phyloP scores from a whole-genome alignment of 2,113 vertebrate species.

The Paradoxurus hermaphroditus region DNA sequence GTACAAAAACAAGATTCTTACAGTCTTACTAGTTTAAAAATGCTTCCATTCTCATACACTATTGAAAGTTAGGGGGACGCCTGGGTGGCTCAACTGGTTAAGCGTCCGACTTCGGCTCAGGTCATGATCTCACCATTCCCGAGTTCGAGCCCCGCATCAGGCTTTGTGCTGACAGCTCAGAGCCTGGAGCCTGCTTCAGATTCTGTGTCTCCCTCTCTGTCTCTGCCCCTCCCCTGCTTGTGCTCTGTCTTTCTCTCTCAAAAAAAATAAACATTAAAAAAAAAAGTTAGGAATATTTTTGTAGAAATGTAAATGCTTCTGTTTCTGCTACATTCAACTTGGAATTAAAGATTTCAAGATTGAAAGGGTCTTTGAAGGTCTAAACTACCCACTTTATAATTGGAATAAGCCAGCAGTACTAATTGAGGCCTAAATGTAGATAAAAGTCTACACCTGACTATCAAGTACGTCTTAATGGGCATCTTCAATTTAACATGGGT shows the following conservation, averaged over 20 bases:
- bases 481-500: neutral
- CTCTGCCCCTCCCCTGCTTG: no score
- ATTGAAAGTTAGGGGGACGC: neutral
- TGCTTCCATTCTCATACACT: neutral
- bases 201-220: no score
- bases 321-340: neutral
- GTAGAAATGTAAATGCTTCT: neutral
- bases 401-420: neutral
- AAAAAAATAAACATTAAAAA: no score
- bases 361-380: neutral
- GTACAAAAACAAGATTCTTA: neutral
- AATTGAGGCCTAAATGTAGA: neutral
- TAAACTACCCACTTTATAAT: neutral
- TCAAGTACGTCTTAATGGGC: neutral
- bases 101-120: no score
- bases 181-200: no score
- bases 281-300: neutral
- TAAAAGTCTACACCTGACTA: neutral
- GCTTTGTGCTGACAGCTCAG: no score
- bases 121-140: no score
- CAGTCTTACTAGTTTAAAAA: neutral
- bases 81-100: no score
- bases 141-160: no score
- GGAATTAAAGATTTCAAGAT: constrained; percentile 17
- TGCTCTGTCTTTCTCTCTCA: no score